Percentiles rank a stretch among this genome's conserved stretches.
Evolutionary conservation across 2,797 vertebrate species (phyloP).

Genomic region (Myripristis jacobus): DNA sequence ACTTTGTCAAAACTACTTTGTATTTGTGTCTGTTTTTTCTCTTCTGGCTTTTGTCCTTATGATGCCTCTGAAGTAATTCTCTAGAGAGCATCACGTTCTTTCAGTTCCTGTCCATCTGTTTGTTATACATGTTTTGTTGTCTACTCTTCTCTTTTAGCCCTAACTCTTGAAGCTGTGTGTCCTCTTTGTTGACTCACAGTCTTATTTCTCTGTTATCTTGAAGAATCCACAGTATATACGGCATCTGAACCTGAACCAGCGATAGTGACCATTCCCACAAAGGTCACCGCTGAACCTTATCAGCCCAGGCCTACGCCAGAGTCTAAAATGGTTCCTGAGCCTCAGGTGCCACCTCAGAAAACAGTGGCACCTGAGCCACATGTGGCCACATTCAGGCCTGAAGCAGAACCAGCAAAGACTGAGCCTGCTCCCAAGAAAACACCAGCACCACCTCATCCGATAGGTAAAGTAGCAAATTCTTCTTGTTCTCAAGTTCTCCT

Average conservation of each 20-base stretch:
- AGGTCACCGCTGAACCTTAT: slow-evolving; percentile 40
- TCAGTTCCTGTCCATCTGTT: slow-evolving; percentile 26
- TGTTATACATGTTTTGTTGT: slow-evolving; percentile 22
- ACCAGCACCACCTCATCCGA: slow-evolving; percentile 70
- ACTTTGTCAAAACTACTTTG: not conserved
- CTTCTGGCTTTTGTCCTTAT: slow-evolving; percentile 52
- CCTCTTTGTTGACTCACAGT: slow-evolving; percentile 52
- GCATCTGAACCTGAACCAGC: slow-evolving; percentile 51
- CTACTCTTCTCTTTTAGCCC: slow-evolving; percentile 20
- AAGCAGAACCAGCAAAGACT: slow-evolving; percentile 28
- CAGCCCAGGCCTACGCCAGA: slow-evolving; percentile 60
- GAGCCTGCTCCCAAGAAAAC: slow-evolving; percentile 56
- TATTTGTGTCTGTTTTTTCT: slow-evolving; percentile 13
- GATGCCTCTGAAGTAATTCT: slow-evolving; percentile 70
- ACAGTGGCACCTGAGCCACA: slow-evolving; percentile 9
- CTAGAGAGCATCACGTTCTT: slow-evolving; percentile 29
- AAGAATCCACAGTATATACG: slow-evolving; percentile 64
- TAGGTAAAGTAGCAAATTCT: slow-evolving; percentile 81
- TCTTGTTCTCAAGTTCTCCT: slow-evolving; percentile 12
- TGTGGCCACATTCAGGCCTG: slow-evolving; percentile 39
- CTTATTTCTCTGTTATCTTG: slow-evolving; percentile 79
- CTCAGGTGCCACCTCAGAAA: slow-evolving; percentile 40
- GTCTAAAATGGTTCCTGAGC: slow-evolving; percentile 54
- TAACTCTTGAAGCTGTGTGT: slow-evolving; percentile 40
- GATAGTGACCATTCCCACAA: slow-evolving; percentile 23